phyloP scores from a whole-genome alignment of 1,140 invertebrate species.

The Catajapyx aquilonaris region DNA sequence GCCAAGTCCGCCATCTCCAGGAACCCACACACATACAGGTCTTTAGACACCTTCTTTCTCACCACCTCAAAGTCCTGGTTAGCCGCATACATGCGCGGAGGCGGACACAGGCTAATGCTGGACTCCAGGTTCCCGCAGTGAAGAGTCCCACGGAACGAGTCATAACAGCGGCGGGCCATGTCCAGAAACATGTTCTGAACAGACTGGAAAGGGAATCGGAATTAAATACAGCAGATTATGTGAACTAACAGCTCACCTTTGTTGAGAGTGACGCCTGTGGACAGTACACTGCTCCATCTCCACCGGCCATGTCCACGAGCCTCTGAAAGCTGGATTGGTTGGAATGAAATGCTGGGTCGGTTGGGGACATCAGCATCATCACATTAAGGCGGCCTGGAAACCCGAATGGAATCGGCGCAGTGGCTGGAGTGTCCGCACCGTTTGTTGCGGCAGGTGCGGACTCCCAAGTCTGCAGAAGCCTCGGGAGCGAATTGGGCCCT shows the following conservation, averaged over 20 bases:
- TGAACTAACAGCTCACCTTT: constrained; percentile 14
- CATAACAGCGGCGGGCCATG: constrained; percentile 53
- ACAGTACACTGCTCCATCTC: constrained; percentile 36
- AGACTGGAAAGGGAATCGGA: too few relatives aligned
- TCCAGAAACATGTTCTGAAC: constrained; percentile 44
- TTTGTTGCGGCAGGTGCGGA: constrained; percentile 27
- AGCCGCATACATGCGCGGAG: constrained; percentile 39
- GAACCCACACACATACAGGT: constrained; percentile 59
- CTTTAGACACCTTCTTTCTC: constrained; percentile 35
- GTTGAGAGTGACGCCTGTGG: constrained; percentile 33
- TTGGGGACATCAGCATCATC: constrained; percentile 37
- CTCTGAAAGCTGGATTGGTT: constrained; percentile 21
- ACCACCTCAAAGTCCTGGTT: constrained; percentile 34
- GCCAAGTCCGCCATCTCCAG: constrained; percentile 61
- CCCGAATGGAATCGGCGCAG: constrained; percentile 43
- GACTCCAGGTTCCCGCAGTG: constrained; percentile 57
- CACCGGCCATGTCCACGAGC: constrained; percentile 33
- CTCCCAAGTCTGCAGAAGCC: constrained; percentile 18
- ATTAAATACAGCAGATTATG: constrained; percentile 1
- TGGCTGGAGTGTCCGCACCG: constrained; percentile 19
- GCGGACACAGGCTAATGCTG: constrained; percentile 49
- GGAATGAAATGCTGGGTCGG: constrained; percentile 23
- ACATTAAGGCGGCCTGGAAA: constrained; percentile 63
- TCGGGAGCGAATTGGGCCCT: constrained; percentile 35
- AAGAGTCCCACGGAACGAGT: constrained; percentile 47